Evolutionary conservation across 2,888 invertebrate genomes (phyloP), one percentile per base, ranked within the genome.

Genomic region (Crematogaster levior): DNA sequence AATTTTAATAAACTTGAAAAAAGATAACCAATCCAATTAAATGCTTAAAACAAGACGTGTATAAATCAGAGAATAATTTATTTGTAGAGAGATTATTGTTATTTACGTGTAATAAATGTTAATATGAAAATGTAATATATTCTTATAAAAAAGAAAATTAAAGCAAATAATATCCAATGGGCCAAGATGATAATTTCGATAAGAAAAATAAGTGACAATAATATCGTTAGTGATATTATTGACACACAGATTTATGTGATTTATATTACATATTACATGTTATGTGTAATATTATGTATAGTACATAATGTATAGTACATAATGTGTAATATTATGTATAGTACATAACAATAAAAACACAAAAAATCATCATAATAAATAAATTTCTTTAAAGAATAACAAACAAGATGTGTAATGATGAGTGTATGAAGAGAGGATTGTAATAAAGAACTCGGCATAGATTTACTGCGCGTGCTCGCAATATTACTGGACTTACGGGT

Each of bases 371-470:
- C 12, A 34, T 12, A 65, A 75, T 61, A 61, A 43, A 73, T 65
- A 63, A 85, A 86, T 40, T 40, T 21, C 21, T 66, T 51, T 74
- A 73, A 77, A 82, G 85, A 81, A 85, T 87, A 88, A 88, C 89
- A 88, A 88, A 82, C 65, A 82, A 70, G n/a, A 43, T 18, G 61
- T 18, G 61, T 48, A 85, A 86, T 80, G 63, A 48, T 79, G 70
- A 82, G 70, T 66, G 60, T 68, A 56, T 30, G 18, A 65, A 75
- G 27, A 40, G 70, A 83, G 74, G 53, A 81, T 85, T 61, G 84
- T 89, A 88, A 91, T 91, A 90, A 90, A 90, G 91, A 91, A 92
- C 86, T 91, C 89, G 86, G 89, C 91, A 90, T 87, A 63, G 77
- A 84, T 74, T 43, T 77, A 83, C 72, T 84, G 61, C 74, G 34